These are phyloP conservation scores for Lutjanus campechanus DNA, from an alignment of 2,797 vertebrate genomes.

Conservation along the genomic window DNA sequence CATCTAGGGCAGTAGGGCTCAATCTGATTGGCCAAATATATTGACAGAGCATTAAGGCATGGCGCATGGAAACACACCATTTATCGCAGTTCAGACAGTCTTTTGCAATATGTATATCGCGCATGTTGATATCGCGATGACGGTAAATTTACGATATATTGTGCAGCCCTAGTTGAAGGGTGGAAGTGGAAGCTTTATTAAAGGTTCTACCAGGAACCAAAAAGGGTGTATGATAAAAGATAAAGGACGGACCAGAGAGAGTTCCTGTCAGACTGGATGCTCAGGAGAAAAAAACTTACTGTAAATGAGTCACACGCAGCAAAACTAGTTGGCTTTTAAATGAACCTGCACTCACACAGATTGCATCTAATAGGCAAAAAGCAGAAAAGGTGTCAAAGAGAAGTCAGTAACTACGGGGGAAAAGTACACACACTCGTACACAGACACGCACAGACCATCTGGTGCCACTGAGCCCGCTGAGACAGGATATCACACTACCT, in stretches of 20 bases:
- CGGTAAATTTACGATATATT: too few species aligned
- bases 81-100: too few species aligned
- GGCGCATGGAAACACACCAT: too few species aligned
- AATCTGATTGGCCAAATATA: too few species aligned
- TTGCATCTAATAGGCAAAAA: constrained; percentile 42
- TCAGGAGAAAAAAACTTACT: constrained; percentile 18
- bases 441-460: constrained; percentile 60
- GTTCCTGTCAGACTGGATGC: constrained; percentile 32
- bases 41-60: too few species aligned
- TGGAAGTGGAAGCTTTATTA: too few species aligned
- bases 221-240: not conserved
- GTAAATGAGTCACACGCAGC: constrained; percentile 22
- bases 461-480: constrained; percentile 50
- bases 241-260: not conserved
- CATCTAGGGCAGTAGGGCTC: too few species aligned
- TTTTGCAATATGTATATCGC: too few species aligned
- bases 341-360: constrained; percentile 49
- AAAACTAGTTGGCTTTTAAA: constrained; percentile 35
- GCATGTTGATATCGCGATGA: too few species aligned
- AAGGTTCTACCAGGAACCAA: too few species aligned
- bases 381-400: constrained; percentile 40
- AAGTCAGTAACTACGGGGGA: constrained; percentile 43
- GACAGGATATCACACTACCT: constrained; percentile 55
- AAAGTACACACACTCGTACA: constrained; percentile 27
- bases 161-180: too few species aligned